Conservation (phyloP, 2,113 vertebrate genomes). For the Tenebrosternarchus preto region DNA sequence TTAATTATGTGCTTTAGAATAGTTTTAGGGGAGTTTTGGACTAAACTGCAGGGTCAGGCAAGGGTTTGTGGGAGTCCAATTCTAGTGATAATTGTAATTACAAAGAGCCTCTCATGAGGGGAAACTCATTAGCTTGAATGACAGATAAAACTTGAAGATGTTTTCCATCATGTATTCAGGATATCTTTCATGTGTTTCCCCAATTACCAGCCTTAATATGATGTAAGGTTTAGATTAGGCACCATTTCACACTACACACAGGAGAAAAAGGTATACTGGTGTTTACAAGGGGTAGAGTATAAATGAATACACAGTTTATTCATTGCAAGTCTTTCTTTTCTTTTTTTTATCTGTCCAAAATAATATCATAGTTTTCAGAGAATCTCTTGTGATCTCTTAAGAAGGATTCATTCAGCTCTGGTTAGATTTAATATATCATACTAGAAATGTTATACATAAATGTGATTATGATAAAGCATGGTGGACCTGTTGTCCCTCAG, state of each 20-base stretch:
- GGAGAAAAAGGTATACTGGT: slow-evolving; percentile 17
- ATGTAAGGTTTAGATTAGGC: slow-evolving; percentile 36
- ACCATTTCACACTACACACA: slow-evolving; percentile 15
- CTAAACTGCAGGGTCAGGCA: slow-evolving; percentile 33
- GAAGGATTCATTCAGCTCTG: neutral
- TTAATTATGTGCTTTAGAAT: slow-evolving; percentile 32
- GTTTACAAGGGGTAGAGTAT: neutral
- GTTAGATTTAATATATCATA: neutral
- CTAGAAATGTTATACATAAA: slow-evolving; percentile 4
- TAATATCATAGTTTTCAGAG: neutral
- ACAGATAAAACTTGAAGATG: slow-evolving; percentile 50
- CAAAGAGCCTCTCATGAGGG: slow-evolving; percentile 43
- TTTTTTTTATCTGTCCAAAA: neutral
- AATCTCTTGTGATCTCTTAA: neutral
- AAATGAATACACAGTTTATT: neutral
- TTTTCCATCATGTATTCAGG: slow-evolving; percentile 31
- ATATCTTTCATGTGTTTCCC: slow-evolving; percentile 51
- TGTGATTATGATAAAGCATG: neutral
- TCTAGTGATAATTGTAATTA: slow-evolving; percentile 56
- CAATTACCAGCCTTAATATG: slow-evolving; percentile 53
- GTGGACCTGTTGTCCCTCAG: neutral
- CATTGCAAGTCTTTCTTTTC: neutral
- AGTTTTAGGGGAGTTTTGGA: slow-evolving; percentile 22
- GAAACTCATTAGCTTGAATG: slow-evolving; percentile 55
- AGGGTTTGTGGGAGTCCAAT: slow-evolving; percentile 45